These are phyloP conservation scores for Anoplophora glabripennis DNA, from an alignment of 1,140 invertebrate species.

Conservation along the genomic window DNA sequence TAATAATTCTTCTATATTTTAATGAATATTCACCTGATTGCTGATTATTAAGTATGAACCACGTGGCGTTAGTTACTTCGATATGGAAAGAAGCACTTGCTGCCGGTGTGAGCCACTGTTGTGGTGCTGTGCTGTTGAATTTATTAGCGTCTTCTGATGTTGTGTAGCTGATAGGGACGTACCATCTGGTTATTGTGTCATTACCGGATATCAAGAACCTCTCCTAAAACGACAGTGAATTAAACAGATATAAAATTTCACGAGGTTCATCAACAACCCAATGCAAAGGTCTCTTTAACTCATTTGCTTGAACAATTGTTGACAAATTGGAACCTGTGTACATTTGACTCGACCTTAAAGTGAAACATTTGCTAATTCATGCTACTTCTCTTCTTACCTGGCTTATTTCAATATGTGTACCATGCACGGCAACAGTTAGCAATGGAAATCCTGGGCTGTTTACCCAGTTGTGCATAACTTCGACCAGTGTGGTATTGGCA, in stretches of 20 bases:
- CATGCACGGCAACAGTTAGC: constrained; percentile 37
- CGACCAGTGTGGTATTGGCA: constrained; percentile 39
- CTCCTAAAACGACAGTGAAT: constrained; percentile 21
- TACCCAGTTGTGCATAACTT: constrained; percentile 63
- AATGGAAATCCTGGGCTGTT: constrained; percentile 60
- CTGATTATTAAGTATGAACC: constrained; percentile 68
- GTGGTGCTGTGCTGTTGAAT: constrained; percentile 55
- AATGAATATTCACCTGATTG: constrained; percentile 54
- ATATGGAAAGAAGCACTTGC: constrained; percentile 31
- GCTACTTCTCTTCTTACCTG: too few species aligned
- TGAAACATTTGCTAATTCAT: neutral
- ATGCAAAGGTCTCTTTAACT: too few species aligned
- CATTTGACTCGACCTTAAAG: too few species aligned
- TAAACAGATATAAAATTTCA: neutral
- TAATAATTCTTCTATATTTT: neutral
- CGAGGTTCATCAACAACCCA: too few species aligned
- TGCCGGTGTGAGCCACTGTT: constrained; percentile 47
- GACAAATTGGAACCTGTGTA: too few species aligned
- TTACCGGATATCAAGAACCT: constrained; percentile 23
- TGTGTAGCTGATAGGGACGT: constrained; percentile 61
- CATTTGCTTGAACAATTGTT: too few species aligned
- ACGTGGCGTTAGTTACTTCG: constrained; percentile 51
- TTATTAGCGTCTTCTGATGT: constrained; percentile 47
- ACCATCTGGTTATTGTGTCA: constrained; percentile 50
- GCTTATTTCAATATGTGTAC: constrained; percentile 18